phyloP scores from a whole-genome alignment of 92 coral and sea anemone genomes.

The Actinernus sp. region DNA sequence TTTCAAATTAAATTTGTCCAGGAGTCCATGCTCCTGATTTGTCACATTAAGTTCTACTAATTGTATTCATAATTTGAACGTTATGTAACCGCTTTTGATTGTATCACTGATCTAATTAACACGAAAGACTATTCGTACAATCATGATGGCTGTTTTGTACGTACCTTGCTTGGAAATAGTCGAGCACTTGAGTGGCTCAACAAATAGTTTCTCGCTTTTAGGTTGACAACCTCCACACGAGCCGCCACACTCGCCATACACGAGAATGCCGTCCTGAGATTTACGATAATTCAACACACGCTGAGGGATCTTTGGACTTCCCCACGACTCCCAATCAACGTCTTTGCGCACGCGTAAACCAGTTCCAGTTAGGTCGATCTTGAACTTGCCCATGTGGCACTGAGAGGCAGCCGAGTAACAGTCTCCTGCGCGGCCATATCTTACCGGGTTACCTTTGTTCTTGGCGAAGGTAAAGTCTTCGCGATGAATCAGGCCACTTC shows the following conservation, averaged over 20 bases:
- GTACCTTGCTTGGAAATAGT: constrained; percentile 62
- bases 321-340: constrained; percentile 95
- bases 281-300: constrained; percentile 78
- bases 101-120: too few relatives aligned
- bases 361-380: constrained; percentile 89
- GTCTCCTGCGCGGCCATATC: constrained; percentile 98
- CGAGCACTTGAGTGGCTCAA: constrained; percentile 80
- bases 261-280: constrained; percentile 79
- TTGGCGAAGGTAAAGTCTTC: constrained; percentile 91
- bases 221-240: constrained; percentile 99
- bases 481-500: constrained; percentile 80
- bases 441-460: constrained; percentile 90
- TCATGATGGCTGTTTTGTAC: too few relatives aligned
- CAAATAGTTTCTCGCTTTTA: constrained; percentile 61
- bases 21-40: too few relatives aligned
- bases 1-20: too few relatives aligned
- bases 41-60: too few relatives aligned
- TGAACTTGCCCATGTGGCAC: constrained; percentile 92
- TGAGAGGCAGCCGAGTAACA: constrained; percentile 92
- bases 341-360: constrained; percentile 90
- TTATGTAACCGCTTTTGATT: too few relatives aligned
- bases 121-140: too few relatives aligned
- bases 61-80: too few relatives aligned
- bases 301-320: constrained; percentile 87
- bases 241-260: constrained; percentile 95